phyloP scores from a whole-genome alignment of 1,140 invertebrate genomes.

The Pseudomyrmex sp. region DNA sequence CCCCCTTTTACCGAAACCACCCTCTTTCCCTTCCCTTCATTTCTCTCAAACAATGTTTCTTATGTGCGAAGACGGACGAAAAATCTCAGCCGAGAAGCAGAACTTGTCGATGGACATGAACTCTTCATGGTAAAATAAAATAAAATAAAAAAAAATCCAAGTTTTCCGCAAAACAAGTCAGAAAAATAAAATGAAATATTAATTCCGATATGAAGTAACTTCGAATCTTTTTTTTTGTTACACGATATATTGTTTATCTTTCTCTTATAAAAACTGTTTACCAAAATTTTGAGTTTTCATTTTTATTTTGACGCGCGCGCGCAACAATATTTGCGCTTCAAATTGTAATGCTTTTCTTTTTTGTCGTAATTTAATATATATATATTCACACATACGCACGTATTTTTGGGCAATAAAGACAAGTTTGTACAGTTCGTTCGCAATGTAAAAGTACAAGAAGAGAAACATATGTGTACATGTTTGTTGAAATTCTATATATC shows the following conservation, averaged over 20 bases:
- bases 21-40: too few species aligned
- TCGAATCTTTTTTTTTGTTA: background rate
- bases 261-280: background rate
- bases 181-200: background rate
- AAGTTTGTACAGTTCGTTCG: too few species aligned
- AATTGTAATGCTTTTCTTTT: background rate
- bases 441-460: too few species aligned
- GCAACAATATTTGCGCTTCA: too few species aligned
- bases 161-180: too few species aligned
- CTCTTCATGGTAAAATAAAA: background rate
- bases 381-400: too few species aligned
- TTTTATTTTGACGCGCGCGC: background rate
- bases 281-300: background rate
- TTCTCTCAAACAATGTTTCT: slow-evolving; percentile 36
- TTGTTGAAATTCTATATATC: too few species aligned
- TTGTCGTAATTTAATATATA: slow-evolving; percentile 8
- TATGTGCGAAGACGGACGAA: background rate
- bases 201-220: background rate
- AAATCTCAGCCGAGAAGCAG: slow-evolving; percentile 7
- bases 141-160: too few species aligned
- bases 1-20: background rate
- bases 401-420: too few species aligned
- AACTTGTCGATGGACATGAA: background rate
- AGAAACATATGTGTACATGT: too few species aligned
- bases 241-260: background rate